Conservation (phyloP, 2,888 invertebrate genomes). For the Limenitis camilla region DNA sequence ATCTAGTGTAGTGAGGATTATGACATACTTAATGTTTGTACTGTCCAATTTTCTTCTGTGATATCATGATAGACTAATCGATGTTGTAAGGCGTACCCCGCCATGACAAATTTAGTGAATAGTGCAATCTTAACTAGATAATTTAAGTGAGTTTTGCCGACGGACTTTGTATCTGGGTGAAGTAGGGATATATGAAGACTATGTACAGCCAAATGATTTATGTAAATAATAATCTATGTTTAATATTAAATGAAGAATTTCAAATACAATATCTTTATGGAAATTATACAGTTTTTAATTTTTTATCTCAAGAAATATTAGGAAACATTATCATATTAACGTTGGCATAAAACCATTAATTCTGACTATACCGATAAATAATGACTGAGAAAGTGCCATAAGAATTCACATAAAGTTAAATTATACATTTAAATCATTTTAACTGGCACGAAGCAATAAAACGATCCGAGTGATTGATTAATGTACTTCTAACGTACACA, state of each 20-base stretch:
- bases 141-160: constrained; percentile 46
- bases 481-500: constrained; percentile 55
- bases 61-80: constrained; percentile 68
- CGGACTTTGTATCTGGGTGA: constrained; percentile 41
- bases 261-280: constrained; percentile 69
- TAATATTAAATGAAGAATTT: constrained; percentile 67
- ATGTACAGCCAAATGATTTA: constrained; percentile 68
- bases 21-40: constrained; percentile 53
- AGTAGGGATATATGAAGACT: constrained; percentile 43
- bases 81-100: constrained; percentile 53
- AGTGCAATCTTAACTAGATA: constrained; percentile 66
- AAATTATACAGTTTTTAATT: constrained; percentile 45
- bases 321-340: background rate
- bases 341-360: background rate
- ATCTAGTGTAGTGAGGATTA: constrained; percentile 52
- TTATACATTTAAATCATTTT: constrained; percentile 36
- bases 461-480: constrained; percentile 59
- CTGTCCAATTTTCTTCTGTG: constrained; percentile 76
- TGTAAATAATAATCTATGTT: constrained; percentile 72
- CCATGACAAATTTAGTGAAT: constrained; percentile 70
- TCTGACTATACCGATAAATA: constrained; percentile 2
- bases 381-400: constrained; percentile 18
- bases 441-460: constrained; percentile 43
- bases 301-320: background rate
- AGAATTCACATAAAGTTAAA: constrained; percentile 36